phyloP scores from a whole-genome alignment of 2,113 vertebrate species.

The Astatotilapia flaviijosephi region DNA sequence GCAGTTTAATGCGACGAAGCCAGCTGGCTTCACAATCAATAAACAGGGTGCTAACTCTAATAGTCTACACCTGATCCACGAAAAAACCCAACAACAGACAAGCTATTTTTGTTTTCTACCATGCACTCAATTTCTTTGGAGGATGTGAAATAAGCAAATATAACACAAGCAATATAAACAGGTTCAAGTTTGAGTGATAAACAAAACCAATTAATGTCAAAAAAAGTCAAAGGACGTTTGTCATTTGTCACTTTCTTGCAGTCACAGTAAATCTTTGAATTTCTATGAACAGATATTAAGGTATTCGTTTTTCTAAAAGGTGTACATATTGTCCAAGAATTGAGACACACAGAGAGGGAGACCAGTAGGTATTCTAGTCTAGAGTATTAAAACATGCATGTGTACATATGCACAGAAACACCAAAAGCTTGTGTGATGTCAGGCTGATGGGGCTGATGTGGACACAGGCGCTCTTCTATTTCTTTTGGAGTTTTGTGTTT shows the following conservation, averaged over 20 bases:
- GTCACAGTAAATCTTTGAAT: not conserved
- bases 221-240: not conserved
- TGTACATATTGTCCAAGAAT: not conserved
- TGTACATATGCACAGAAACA: constrained; percentile 4
- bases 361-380: not conserved
- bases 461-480: not conserved
- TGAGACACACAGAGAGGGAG: not conserved
- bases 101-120: not conserved
- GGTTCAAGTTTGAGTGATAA: not conserved
- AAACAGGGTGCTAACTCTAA: not conserved
- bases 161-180: constrained; percentile 11
- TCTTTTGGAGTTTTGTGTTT: not conserved
- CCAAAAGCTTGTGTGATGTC: constrained; percentile 7
- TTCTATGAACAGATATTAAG: constrained; percentile 28
- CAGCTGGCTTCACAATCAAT: constrained; percentile 18
- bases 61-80: not conserved
- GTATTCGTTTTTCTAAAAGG: not conserved
- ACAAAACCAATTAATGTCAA: not conserved
- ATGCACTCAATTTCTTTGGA: constrained; percentile 7
- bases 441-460: not conserved
- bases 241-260: not conserved
- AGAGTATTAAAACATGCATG: not conserved
- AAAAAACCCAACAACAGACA: not conserved
- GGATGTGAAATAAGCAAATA: constrained; percentile 27
- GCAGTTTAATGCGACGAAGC: not conserved